Conservation (phyloP, 2,113 vertebrate species). For the Colossoma macropomum region DNA sequence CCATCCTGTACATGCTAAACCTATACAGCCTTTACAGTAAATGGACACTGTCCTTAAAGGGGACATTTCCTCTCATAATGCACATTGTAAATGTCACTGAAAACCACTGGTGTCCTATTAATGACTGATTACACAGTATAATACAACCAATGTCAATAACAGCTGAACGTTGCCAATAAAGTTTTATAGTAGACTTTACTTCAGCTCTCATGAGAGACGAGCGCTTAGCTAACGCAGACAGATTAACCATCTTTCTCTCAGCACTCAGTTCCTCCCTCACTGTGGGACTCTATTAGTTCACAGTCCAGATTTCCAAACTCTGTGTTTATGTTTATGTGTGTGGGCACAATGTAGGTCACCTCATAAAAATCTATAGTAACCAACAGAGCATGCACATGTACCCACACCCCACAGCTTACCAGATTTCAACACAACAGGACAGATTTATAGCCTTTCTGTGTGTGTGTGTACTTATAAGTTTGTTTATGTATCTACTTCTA, state of each 20-base stretch:
- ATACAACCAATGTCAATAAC: neutral
- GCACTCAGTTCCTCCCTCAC: neutral
- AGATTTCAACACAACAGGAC: neutral
- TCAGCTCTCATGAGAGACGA: neutral
- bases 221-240: neutral
- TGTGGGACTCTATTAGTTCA: neutral
- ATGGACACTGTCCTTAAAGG: too few relatives aligned
- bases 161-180: neutral
- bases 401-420: neutral
- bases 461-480: too few relatives aligned
- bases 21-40: too few relatives aligned
- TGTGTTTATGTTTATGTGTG: neutral
- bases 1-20: too few relatives aligned
- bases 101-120: neutral
- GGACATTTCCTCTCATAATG: too few relatives aligned
- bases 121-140: neutral
- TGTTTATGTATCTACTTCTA: too few relatives aligned
- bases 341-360: slow-evolving; percentile 30
- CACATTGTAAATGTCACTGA: too few relatives aligned
- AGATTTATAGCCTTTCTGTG: neutral
- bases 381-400: neutral
- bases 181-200: neutral
- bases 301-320: neutral
- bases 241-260: neutral
- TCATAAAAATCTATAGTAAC: neutral